These are phyloP conservation scores for Boleophthalmus pectinirostris DNA, from an alignment of 2,113 vertebrate genomes.

Conservation along the genomic window DNA sequence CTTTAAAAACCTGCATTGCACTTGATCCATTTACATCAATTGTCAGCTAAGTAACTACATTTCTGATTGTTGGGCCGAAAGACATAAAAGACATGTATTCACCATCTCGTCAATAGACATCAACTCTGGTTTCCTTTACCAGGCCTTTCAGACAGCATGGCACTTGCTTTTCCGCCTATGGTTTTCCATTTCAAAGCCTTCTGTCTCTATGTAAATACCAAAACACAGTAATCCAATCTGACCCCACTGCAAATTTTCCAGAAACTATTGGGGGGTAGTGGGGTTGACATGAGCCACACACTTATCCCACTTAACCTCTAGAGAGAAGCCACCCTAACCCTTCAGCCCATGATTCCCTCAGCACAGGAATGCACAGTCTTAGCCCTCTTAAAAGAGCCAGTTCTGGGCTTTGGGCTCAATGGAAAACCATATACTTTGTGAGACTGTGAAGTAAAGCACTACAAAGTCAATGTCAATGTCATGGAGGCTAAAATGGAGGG, in stretches of 20 bases:
- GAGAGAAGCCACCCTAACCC: constrained; percentile 73
- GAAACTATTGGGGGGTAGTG: constrained; percentile 72
- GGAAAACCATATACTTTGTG: constrained; percentile 49
- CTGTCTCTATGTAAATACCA: constrained; percentile 78
- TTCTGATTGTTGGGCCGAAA: constrained; percentile 58
- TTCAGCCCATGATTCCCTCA: constrained; percentile 52
- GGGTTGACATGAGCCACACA: constrained; percentile 76
- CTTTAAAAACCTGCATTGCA: constrained; percentile 56
- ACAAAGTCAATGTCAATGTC: constrained; percentile 40
- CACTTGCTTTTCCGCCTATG: constrained; percentile 75
- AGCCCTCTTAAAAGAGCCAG: constrained; percentile 48
- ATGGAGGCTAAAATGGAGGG: constrained; percentile 48
- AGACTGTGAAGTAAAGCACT: constrained; percentile 46
- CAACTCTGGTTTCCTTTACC: constrained; percentile 69
- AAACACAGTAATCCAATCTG: constrained; percentile 80
- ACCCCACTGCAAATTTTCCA: constrained; percentile 77
- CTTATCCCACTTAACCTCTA: constrained; percentile 79
- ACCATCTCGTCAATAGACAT: constrained; percentile 68
- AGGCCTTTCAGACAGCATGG: constrained; percentile 71
- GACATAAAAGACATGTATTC: constrained; percentile 66
- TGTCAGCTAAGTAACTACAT: constrained; percentile 44
- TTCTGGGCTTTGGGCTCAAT: constrained; percentile 50
- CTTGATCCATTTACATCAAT: constrained; percentile 67
- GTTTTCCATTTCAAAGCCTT: constrained; percentile 79
- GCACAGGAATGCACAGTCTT: constrained; percentile 63